Evolutionary conservation across 35 echinoderm and acorn worm species (phyloP), one percentile per base, ranked within the genome.

Genomic region (Anneissia japonica): DNA sequence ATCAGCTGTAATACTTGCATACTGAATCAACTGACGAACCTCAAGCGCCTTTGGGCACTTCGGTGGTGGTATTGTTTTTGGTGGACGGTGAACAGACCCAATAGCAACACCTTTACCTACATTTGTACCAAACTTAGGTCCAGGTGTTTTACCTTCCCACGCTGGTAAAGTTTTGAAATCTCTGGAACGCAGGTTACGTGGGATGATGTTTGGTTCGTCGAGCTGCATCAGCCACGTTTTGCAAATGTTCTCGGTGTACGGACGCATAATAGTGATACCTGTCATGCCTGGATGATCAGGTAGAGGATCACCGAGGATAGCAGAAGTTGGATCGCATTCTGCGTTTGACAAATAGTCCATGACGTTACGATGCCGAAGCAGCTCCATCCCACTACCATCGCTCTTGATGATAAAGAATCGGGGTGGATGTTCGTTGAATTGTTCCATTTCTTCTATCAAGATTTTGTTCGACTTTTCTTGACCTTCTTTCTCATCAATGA

Each of bases 351-450:
- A 77, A 55, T 94, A 99, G 0, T 78, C 83, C 31, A 31, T 28
- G 21, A 99, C 73, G 56, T 99, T 92, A 4, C 77, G 74, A 45
- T 91, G 46, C 32, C 92, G 87, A 4, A 99, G 76, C 39, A 99
- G 46, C 81, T 99, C 96, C 28, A 81, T 91, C 3, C 96, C 96
- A 34, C 91, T 99, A n/a, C 92, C 96, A 79, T 99, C 96, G 33
- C 86, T 46, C 38, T 99, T 74, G 77, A 99, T 87, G 38, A 99
- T 84, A 87, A 99, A 99, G 74, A 91, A 99, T 35, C 92, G 79
- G 46, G 96, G 96, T 34, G 90, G 79, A 74, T 91, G 76, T 74
- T 72, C 34, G 0, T 77, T 17, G 38, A 38, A 39, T 39, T 11
- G 11, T 39, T 38, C 79, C 9, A 81, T 40, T 81, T 46, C 39